Evolutionary conservation across 2,888 invertebrate genomes (phyloP).

Genomic region (Polyommatus iphigenia): DNA sequence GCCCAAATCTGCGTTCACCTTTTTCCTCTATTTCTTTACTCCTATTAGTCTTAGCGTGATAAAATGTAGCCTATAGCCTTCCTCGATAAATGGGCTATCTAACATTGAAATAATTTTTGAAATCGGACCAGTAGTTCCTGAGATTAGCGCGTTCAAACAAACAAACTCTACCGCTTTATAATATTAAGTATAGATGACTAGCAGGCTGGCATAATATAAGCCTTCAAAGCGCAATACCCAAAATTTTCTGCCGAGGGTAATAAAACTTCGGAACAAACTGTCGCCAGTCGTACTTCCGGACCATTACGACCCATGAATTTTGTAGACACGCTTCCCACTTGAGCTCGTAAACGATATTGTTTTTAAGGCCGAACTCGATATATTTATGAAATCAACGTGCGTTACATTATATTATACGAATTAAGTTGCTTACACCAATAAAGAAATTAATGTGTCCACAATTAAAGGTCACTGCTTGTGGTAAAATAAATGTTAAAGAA

Average conservation of each 20-base stretch:
- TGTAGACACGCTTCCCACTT: background rate
- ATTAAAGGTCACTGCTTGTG: constrained; percentile 5
- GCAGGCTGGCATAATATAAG: background rate
- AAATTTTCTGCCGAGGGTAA: too few species aligned
- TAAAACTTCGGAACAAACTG: background rate
- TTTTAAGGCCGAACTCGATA: background rate
- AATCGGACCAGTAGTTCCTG: too few species aligned
- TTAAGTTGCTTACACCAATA: background rate
- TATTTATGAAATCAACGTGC: background rate
- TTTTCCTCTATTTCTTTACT: too few species aligned
- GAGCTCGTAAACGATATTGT: background rate
- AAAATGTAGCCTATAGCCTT: too few species aligned
- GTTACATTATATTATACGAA: background rate
- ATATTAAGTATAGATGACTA: background rate
- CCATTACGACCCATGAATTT: background rate
- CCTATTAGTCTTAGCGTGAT: too few species aligned
- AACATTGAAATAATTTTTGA: too few species aligned
- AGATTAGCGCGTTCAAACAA: too few species aligned
- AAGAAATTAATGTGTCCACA: background rate
- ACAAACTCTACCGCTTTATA: too few species aligned
- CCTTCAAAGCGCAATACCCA: background rate
- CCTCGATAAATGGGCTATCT: too few species aligned
- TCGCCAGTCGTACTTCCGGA: background rate
- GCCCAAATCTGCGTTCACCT: too few species aligned
- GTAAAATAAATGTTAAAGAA: background rate